These are phyloP conservation scores for Ormyrus labotus DNA, from an alignment of 2,888 invertebrate genomes.

Conservation along the genomic window DNA sequence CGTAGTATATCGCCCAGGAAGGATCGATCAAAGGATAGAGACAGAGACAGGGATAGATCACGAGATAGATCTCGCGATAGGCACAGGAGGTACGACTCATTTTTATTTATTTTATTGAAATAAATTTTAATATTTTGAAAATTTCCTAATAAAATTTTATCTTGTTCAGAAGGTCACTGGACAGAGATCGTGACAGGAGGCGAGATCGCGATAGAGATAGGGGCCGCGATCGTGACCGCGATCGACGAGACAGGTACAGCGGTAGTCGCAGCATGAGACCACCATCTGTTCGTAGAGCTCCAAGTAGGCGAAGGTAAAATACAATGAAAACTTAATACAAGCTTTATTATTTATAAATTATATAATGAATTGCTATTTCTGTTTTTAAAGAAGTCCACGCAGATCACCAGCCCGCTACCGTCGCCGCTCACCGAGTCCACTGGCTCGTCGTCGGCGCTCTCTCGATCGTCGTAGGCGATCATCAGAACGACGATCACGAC, in stretches of 20 bases:
- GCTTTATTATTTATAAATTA: background rate
- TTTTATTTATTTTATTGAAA: constrained; percentile 9
- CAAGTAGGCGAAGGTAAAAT: constrained; percentile 71
- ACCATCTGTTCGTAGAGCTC: constrained; percentile 72
- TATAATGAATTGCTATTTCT: constrained; percentile 12
- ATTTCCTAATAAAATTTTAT: too few species aligned
- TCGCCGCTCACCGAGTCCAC: constrained; percentile 72
- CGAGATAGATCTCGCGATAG: constrained; percentile 74
- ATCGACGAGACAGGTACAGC: constrained; percentile 75
- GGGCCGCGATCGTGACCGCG: constrained; percentile 74
- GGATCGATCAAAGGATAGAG: constrained; percentile 73
- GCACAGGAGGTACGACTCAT: constrained; percentile 67
- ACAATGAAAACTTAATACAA: background rate
- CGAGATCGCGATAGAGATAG: constrained; percentile 75
- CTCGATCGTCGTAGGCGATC: constrained; percentile 72
- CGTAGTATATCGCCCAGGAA: constrained; percentile 72
- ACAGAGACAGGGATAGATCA: constrained; percentile 74
- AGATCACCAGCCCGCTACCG: constrained; percentile 72
- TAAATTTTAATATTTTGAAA: background rate
- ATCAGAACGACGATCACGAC: constrained; percentile 71
- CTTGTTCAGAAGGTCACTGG: constrained; percentile 61
- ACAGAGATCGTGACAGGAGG: constrained; percentile 72
- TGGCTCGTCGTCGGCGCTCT: constrained; percentile 69
- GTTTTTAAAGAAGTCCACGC: constrained; percentile 66
- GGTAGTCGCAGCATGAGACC: constrained; percentile 73